phyloP scores from a whole-genome alignment of 1,140 invertebrate genomes.

The Bombus confusus region DNA sequence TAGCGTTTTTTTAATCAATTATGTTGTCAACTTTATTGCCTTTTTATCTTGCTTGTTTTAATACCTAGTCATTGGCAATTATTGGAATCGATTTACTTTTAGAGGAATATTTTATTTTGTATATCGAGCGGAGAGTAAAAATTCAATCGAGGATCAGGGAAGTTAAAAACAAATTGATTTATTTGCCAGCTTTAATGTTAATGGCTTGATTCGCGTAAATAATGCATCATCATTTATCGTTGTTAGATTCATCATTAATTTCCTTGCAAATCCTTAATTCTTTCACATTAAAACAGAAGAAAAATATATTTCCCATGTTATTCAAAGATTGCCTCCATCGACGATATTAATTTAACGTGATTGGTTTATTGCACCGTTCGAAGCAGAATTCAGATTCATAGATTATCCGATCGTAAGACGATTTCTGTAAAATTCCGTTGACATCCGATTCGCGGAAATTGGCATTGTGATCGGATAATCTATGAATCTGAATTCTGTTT shows the following conservation, averaged over 20 bases:
- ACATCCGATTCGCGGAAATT: no score
- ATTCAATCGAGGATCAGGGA: neutral
- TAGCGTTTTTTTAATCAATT: neutral
- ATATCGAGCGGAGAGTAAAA: neutral
- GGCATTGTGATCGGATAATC: no score
- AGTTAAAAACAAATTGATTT: neutral
- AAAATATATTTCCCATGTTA: no score
- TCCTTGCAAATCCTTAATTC: neutral
- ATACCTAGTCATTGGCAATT: neutral
- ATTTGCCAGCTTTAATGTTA: no score
- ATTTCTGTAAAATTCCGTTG: no score
- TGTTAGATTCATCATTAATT: neutral
- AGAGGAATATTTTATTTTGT: neutral
- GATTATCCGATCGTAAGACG: no score
- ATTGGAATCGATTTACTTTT: neutral
- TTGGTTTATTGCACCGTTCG: neutral
- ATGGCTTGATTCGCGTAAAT: no score
- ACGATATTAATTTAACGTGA: accelerated
- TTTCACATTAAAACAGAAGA: no score
- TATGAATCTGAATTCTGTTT: neutral
- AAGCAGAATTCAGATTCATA: neutral
- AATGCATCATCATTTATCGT: no score
- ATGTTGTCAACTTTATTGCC: neutral
- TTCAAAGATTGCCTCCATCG: neutral
- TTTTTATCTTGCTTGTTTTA: neutral